Percentiles rank a stretch among this genome's conserved stretches.
Conservation (phyloP, 1,140 invertebrate species). For the Dendroctonus ponderosae region DNA sequence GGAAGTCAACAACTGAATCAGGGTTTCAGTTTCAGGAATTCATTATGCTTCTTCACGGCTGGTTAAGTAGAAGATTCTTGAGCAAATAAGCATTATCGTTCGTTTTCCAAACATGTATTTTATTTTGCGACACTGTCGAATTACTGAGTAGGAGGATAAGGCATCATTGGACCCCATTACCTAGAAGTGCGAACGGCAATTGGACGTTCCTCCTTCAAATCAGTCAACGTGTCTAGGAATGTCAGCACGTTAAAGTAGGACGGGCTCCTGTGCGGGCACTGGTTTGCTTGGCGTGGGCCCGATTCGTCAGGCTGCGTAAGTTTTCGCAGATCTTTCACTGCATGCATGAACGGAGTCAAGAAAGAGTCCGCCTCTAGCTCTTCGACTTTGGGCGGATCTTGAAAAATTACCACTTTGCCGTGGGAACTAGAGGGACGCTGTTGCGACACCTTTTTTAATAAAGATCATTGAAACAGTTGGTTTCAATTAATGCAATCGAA, state of each 20-base stretch:
- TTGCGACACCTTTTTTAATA: too few species aligned
- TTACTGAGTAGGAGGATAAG: too few species aligned
- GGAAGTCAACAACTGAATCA: neutral
- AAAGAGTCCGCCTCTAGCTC: slow-evolving; percentile 18
- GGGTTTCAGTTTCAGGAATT: neutral
- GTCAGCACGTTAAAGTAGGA: slow-evolving; percentile 35
- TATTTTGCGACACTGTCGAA: too few species aligned
- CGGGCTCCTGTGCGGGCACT: slow-evolving; percentile 16
- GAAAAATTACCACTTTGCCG: slow-evolving; percentile 7
- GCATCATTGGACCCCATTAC: too few species aligned
- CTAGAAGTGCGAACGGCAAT: slow-evolving; percentile 27
- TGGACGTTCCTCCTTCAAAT: slow-evolving; percentile 24
- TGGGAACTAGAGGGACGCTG: neutral
- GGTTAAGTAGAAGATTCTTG: too few species aligned
- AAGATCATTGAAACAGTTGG: too few species aligned
- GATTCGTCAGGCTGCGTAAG: neutral
- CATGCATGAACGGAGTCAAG: slow-evolving; percentile 35
- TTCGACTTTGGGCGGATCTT: neutral
- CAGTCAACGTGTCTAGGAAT: slow-evolving; percentile 31
- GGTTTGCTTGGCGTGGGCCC: neutral
- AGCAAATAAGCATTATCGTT: too few species aligned
- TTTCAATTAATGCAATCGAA: neutral
- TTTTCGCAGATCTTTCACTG: slow-evolving; percentile 25
- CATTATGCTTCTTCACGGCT: too few species aligned
- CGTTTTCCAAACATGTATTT: too few species aligned